Conservation (phyloP, 2,797 vertebrate genomes). For the Siniperca undulata region DNA sequence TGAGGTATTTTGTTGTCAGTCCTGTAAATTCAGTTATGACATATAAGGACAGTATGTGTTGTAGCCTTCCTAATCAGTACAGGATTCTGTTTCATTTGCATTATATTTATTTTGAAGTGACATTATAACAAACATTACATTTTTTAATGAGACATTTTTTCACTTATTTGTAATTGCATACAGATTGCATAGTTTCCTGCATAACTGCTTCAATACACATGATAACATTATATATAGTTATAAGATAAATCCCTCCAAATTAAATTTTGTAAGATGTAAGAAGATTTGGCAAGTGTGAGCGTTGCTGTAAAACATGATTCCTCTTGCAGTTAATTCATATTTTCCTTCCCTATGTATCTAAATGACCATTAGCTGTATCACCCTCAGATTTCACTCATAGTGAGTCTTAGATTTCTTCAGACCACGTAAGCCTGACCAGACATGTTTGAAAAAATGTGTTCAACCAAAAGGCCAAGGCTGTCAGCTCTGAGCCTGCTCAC, state of each 20-base stretch:
- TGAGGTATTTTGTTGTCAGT: conserved; percentile 18
- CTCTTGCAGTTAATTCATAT: conserved; percentile 16
- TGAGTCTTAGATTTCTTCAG: conserved; percentile 62
- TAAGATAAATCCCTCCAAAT: conserved; percentile 3
- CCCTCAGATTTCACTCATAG: conserved; percentile 56
- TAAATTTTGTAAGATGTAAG: neutral
- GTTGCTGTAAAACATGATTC: conserved; percentile 13
- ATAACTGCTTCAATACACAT: neutral
- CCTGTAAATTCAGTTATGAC: conserved; percentile 29
- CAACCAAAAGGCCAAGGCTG: conserved; percentile 77
- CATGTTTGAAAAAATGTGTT: conserved; percentile 67
- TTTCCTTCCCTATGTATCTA: conserved; percentile 27
- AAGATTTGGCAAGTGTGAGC: neutral
- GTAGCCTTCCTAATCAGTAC: neutral
- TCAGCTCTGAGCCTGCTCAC: conserved; percentile 70
- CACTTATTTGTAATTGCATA: conserved; percentile 4
- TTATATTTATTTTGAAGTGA: conserved; percentile 20
- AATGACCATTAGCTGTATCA: conserved; percentile 49
- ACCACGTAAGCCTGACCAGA: conserved; percentile 67
- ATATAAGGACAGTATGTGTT: conserved; percentile 27
- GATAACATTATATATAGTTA: neutral
- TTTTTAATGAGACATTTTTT: neutral
- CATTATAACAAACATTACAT: neutral
- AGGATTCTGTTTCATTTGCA: neutral
- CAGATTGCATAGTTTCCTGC: neutral